Evolutionary conservation across 2,888 invertebrate species (phyloP), one percentile per base, ranked within the genome.

Genomic region (Limenitis camilla): DNA sequence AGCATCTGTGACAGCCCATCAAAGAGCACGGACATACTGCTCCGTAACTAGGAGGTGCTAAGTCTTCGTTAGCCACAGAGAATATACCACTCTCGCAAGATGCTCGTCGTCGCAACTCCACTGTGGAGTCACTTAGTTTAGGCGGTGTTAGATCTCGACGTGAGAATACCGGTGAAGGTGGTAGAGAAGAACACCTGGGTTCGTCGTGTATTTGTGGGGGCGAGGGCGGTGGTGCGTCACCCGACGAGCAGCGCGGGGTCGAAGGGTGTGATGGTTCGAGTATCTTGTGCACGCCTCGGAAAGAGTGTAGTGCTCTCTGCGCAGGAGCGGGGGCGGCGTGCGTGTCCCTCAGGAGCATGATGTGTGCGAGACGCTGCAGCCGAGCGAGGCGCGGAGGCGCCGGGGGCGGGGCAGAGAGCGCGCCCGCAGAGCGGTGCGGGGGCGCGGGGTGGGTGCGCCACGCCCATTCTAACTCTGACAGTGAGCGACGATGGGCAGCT

Each of bases 41-140:
- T 55, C 74, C 78, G 62, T 69, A 72, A 52, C 72, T 68, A 35
- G 66, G 71, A 64, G 83, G 84, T 61, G 73, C 80, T 50, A 91
- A 90, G 72, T 93, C 93, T 72, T 93, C 94, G 68, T 94, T 94
- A 59, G 94, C 93, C 65, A 94, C 95, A 50, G 95, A 95, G 89
- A 95, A 96, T 74, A 96, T 96, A 19, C 96, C 96, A 63, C 94
- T 94, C 76, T 96, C 96, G 74, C 95, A 95, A 19, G 95, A 96
- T 52, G 94, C 96, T 41, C 95, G 90, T 11, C 95, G 84, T 32
- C 92, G 88, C 39, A 68, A 66, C 40, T 67, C 65, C 47, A 38
- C 56, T 27, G 52, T 46, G 49, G 33, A 40, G 36, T 32, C 19
- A 19, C 19, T 19, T 19, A 19, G 3, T 19, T 19, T 19, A 19